phyloP scores from a whole-genome alignment of 1,140 invertebrate genomes.

The Rhynchophorus ferrugineus region DNA sequence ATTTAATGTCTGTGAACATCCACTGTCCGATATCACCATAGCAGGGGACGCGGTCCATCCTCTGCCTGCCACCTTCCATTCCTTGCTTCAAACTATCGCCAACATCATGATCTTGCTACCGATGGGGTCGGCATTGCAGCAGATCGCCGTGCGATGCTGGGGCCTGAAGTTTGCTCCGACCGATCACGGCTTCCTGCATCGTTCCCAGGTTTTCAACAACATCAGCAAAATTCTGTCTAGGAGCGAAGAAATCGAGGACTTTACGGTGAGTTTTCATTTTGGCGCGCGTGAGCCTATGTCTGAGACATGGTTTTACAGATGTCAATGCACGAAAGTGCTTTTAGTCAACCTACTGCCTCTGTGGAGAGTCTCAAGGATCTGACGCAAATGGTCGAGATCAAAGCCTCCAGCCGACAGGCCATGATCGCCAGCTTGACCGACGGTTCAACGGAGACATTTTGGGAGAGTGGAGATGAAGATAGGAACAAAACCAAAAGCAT shows the following conservation, averaged over 20 bases:
- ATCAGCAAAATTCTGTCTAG: slow-evolving; percentile 93
- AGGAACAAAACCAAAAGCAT: slow-evolving; percentile 78
- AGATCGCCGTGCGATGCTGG: slow-evolving; percentile 91
- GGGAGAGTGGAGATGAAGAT: slow-evolving; percentile 98
- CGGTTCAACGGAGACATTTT: slow-evolving; percentile 95
- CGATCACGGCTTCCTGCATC: slow-evolving; percentile 91
- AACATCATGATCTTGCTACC: slow-evolving; percentile 88
- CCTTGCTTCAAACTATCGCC: slow-evolving; percentile 82
- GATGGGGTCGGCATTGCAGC: slow-evolving; percentile 76
- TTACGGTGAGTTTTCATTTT: slow-evolving; percentile 30
- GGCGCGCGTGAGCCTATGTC: not conserved
- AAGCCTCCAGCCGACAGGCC: slow-evolving; percentile 84
- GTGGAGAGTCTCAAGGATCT: slow-evolving; percentile 67
- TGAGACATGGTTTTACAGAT: no score
- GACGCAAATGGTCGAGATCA: slow-evolving; percentile 68
- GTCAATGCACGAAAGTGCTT: slow-evolving; percentile 50
- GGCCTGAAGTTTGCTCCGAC: slow-evolving; percentile 78
- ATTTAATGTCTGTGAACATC: slow-evolving; percentile 67
- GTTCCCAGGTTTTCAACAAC: slow-evolving; percentile 90
- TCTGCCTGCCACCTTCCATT: slow-evolving; percentile 77
- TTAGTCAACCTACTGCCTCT: slow-evolving; percentile 42
- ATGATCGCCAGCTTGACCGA: slow-evolving; percentile 91
- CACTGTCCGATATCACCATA: slow-evolving; percentile 69
- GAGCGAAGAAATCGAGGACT: slow-evolving; percentile 68
- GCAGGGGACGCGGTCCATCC: slow-evolving; percentile 73